Base-by-base conservation (phyloP, 2,888 invertebrate species). In the Melieria picta region DNA sequence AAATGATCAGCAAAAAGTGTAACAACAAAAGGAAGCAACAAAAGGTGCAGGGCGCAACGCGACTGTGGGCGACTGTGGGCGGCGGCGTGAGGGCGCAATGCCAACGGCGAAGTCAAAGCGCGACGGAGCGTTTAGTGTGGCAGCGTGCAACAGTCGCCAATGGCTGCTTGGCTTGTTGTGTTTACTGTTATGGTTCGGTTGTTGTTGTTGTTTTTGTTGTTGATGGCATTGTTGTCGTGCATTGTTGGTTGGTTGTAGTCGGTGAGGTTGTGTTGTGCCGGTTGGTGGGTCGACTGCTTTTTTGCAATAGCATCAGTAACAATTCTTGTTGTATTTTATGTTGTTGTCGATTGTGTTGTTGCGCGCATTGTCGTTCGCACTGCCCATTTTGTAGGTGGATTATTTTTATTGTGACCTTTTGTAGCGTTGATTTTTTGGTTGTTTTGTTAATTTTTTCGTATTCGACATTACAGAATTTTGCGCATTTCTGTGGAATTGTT, bases 1-100 rank as follows among this genome's bases (percentile, higher is more conserved):
- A 69, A 69, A 57, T 63, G 47, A 55, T 69, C 46, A 62, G 56
- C 43, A 47, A 56, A 62, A 55, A 55, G 46, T 16, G 47, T 48
- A 55, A 62, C n/a, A 2, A 1, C 7, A 55, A 62, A 5, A 30
- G 47, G 56, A 50, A 47, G 50, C 30, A 46, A 46, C 16, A 4
- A 13, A 5, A 11, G 16, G 46, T 4, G 47, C 3, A 47, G 48
- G 7, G 13, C 7, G 57, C 46, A 13, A 13, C n/a, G 42, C 46
- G 11, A 13, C 7, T 30, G 30, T 30, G 2, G 2, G 42, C 46
- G 11, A 13, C 7, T 30, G 30, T 30, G 30, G 30, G 30, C 30
- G 30, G 30, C 1, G 30, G 30, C 30, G 3, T 2, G 30, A 30
- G 30, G 30, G 30, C 30, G 30, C 30, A 30, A 30, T 3, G 30